phyloP scores from a whole-genome alignment of 2,888 invertebrate species.

The Ferrisia virgata region DNA sequence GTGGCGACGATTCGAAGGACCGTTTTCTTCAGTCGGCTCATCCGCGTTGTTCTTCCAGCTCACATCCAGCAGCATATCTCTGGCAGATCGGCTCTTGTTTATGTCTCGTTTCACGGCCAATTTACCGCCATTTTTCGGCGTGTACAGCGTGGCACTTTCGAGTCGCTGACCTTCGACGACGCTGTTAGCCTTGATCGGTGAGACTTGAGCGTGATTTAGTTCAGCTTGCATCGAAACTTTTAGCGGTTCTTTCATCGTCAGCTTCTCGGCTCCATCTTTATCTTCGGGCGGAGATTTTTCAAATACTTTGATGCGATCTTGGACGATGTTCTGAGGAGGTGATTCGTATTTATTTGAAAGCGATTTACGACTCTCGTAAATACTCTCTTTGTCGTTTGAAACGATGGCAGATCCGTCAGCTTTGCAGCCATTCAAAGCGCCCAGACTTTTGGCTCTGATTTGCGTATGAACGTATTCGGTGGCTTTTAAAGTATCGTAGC shows the following conservation, averaged over 20 bases:
- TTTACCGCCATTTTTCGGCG: not conserved
- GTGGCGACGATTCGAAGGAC: not conserved
- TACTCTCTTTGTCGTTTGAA: conserved; percentile 44
- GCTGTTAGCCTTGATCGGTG: conserved; percentile 47
- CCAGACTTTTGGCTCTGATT: not conserved
- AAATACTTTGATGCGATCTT: conserved; percentile 51
- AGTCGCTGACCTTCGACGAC: not conserved
- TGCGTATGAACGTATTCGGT: conserved; percentile 3
- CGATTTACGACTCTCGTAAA: conserved; percentile 1
- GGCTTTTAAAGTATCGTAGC: conserved; percentile 52
- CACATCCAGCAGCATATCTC: conserved; percentile 28
- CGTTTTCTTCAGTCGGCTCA: not conserved
- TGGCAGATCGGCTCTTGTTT: not conserved
- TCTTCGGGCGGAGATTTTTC: conserved; percentile 46
- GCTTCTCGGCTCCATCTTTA: not conserved
- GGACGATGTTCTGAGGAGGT: conserved; percentile 52
- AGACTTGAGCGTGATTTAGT: conserved; percentile 55
- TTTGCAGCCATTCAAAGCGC: not conserved
- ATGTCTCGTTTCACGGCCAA: not conserved
- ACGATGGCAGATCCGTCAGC: not conserved
- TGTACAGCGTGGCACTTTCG: not conserved
- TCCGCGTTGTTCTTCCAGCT: not conserved
- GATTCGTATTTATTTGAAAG: conserved; percentile 47
- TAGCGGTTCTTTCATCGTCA: conserved; percentile 54
- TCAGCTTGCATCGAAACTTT: conserved; percentile 53